Evolutionary conservation across 2,797 vertebrate genomes (phyloP).

Genomic region (Labeo calbasu): DNA sequence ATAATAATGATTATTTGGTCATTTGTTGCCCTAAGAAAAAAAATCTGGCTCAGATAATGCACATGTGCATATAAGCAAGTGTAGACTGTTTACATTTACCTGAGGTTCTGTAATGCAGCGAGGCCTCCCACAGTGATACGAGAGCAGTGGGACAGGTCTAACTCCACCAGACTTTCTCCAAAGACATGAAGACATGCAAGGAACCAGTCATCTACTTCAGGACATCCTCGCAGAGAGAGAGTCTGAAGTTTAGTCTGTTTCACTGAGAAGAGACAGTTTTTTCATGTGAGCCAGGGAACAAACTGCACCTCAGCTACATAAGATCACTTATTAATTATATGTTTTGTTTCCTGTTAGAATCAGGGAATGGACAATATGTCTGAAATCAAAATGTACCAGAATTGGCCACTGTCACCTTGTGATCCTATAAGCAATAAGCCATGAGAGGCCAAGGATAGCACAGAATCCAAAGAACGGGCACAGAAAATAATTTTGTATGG

Average conservation of each 20-base stretch:
- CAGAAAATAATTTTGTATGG: not conserved
- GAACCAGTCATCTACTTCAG: slow-evolving; percentile 86
- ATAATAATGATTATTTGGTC: not conserved
- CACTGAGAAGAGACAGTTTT: slow-evolving; percentile 65
- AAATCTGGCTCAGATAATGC: not conserved
- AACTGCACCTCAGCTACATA: not conserved
- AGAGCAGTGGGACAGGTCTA: slow-evolving; percentile 85
- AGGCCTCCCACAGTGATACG: slow-evolving; percentile 81
- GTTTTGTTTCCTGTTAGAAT: not conserved
- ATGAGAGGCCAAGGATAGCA: not conserved
- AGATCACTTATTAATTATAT: not conserved
- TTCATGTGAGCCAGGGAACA: not conserved
- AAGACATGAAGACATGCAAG: slow-evolving; percentile 80
- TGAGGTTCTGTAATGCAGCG: slow-evolving; percentile 83
- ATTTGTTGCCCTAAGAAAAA: not conserved
- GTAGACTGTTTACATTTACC: slow-evolving; percentile 60
- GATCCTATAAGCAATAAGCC: not conserved
- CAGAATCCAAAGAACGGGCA: not conserved
- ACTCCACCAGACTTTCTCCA: slow-evolving; percentile 76
- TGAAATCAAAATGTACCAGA: no score
- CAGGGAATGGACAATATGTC: not conserved
- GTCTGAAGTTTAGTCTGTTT: slow-evolving; percentile 70
- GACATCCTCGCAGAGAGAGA: slow-evolving; percentile 80
- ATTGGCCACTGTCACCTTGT: no score
- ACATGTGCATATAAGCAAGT: not conserved